Evolutionary conservation across 2,888 invertebrate species (phyloP).

Genomic region (Lepidonotus clava): DNA sequence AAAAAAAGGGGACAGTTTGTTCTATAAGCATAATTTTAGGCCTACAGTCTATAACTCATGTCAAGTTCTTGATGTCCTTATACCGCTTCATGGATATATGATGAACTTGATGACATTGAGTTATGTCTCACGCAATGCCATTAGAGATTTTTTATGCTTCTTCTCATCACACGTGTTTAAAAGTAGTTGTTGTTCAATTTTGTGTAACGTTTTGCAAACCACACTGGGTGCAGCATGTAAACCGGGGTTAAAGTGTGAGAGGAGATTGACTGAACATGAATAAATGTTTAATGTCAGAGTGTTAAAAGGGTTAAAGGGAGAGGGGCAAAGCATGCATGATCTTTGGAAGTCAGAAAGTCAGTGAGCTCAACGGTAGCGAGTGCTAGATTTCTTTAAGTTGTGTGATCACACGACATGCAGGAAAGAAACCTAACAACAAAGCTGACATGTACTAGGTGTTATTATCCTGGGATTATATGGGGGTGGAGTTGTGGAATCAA

Average conservation of each 20-base stretch:
- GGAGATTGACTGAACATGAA: not conserved
- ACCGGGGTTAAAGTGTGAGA: not conserved
- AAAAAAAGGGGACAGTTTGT: too few relatives aligned
- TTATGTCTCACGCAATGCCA: not conserved
- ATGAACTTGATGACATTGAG: not conserved
- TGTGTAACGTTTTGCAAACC: not conserved
- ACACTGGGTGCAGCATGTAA: not conserved
- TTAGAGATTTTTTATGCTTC: not conserved
- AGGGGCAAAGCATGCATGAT: not conserved
- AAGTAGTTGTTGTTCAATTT: not conserved
- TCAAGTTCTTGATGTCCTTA: too few relatives aligned
- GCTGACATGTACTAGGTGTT: too few relatives aligned
- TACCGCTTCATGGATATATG: too few relatives aligned
- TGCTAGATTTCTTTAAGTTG: too few relatives aligned
- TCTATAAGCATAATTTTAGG: too few relatives aligned
- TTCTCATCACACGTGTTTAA: conserved; percentile 1
- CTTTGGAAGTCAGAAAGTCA: not conserved
- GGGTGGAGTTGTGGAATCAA: too few relatives aligned
- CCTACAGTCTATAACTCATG: too few relatives aligned
- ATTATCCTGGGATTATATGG: too few relatives aligned
- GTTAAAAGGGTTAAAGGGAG: not conserved
- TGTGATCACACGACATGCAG: too few relatives aligned
- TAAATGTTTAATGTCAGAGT: not conserved
- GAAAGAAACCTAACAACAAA: too few relatives aligned
- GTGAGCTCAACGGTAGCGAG: too few relatives aligned